Evolutionary conservation across 2,888 invertebrate genomes (phyloP).

Genomic region (Limnephilus lunatus): DNA sequence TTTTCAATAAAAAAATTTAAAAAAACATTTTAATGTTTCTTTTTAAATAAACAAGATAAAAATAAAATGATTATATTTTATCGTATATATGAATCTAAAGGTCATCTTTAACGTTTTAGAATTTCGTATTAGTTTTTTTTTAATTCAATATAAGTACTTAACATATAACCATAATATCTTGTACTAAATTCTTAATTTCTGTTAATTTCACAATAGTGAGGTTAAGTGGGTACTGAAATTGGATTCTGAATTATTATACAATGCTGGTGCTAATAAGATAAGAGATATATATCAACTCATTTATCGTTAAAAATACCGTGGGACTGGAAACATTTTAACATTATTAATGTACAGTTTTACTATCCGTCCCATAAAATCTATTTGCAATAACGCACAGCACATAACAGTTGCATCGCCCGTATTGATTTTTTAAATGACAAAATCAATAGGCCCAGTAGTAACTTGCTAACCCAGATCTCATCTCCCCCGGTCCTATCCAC

Average conservation of each 20-base stretch:
- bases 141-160: no score
- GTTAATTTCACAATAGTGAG: not conserved
- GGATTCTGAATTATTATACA: not conserved
- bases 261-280: not conserved
- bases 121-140: no score
- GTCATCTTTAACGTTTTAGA: no score
- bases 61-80: no score
- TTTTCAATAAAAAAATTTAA: no score
- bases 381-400: not conserved
- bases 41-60: no score
- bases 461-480: slow-evolving; percentile 63
- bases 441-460: slow-evolving; percentile 59
- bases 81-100: no score
- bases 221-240: not conserved
- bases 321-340: not conserved
- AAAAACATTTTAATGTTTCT: no score
- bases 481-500: slow-evolving; percentile 41
- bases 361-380: slow-evolving; percentile 4
- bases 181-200: not conserved
- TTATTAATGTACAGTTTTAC: not conserved
- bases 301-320: not conserved
- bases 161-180: not conserved
- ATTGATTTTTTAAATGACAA: slow-evolving; percentile 58
- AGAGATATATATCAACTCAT: not conserved
- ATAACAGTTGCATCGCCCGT: slow-evolving; percentile 36